Evolutionary conservation across 2,113 vertebrate species (phyloP), one percentile per base, ranked within the genome.

Genomic region (Sporophila hypoxantha): DNA sequence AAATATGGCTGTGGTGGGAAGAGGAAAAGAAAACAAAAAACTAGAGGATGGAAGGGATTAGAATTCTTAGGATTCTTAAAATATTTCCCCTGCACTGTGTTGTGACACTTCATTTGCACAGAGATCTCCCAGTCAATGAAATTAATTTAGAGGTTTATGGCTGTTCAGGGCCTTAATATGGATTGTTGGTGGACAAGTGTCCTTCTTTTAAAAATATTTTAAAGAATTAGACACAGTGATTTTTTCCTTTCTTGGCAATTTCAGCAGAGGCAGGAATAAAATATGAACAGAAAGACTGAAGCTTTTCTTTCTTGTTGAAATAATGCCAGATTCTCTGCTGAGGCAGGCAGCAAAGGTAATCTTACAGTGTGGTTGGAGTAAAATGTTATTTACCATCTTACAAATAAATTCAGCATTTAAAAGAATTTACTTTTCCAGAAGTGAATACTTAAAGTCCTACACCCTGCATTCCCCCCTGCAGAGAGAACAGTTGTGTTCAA

Each of bases 401-500:
- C 3, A 65, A 36, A 66, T 76, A 76, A 79, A 82, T 21, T 27
- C 39, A 87, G 7, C 32, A 57, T 53, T 60, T 85, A 41, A 65
- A 87, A 78, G 32, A 69, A 79, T 36, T 92, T 29, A 12, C 8
- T 3, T 2, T 70, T 49, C 60, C 39, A 50, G 32, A 73, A 84
- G 34, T 17, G n/a, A 49, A 18, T 52, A 30, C 46, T 20, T 67
- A 1, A 27, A 26, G 30, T 49, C 70, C 32, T 78, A 10, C 8
- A 16, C 17, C 2, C 1, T 78, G 18, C 20, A 8, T 84, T 77
- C 10, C n/a, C 7, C 17, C 5, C 26, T 41, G 0, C 0, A 62
- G 67, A 34, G 44, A 55, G 41, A 80, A 41, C 6, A 49, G 15
- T 9, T 73, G 17, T 14, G 41, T 83, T 87, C 30, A 74, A 53